These are phyloP conservation scores for Pampus argenteus DNA, from an alignment of 2,797 vertebrate species.

Conservation along the genomic window DNA sequence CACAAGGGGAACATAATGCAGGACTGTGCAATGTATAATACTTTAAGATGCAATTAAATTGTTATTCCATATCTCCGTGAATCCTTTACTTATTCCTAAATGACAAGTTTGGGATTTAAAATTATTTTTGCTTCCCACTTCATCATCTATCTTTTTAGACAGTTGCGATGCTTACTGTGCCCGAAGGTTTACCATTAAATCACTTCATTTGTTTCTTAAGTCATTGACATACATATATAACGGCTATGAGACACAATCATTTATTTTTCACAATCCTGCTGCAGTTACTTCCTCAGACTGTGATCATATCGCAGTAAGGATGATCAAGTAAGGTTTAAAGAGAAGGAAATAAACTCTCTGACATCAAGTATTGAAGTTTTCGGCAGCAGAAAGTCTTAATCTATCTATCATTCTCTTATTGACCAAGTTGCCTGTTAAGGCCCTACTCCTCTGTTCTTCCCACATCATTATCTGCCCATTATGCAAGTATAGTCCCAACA, in stretches of 20 bases:
- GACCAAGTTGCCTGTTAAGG: conserved; percentile 34
- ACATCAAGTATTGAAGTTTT: conserved; percentile 8
- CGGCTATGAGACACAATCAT: background rate
- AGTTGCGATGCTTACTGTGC: conserved; percentile 11
- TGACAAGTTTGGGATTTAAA: conserved; percentile 18
- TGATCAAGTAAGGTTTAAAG: conserved; percentile 15
- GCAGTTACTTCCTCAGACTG: too few species aligned
- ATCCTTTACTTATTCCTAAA: conserved; percentile 17
- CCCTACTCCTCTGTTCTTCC: conserved; percentile 40
- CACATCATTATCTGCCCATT: conserved; percentile 57
- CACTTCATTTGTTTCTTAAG: conserved; percentile 22
- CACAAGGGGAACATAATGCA: background rate
- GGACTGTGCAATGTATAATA: background rate
- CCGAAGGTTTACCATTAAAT: conserved; percentile 21
- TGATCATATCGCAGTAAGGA: too few species aligned
- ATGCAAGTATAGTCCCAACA: conserved; percentile 42
- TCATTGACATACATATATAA: conserved; percentile 7
- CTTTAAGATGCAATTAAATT: conserved; percentile 20
- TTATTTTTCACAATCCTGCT: background rate
- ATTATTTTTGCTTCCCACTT: conserved; percentile 21
- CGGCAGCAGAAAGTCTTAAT: conserved; percentile 26
- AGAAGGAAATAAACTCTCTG: conserved; percentile 21
- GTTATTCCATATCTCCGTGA: conserved; percentile 14
- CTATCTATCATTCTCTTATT: conserved; percentile 46
- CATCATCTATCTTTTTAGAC: conserved; percentile 25